Evolutionary conservation across 2,113 vertebrate genomes (phyloP), one percentile per base, ranked within the genome.

Genomic region (Cyphomyrus plagiostoma): DNA sequence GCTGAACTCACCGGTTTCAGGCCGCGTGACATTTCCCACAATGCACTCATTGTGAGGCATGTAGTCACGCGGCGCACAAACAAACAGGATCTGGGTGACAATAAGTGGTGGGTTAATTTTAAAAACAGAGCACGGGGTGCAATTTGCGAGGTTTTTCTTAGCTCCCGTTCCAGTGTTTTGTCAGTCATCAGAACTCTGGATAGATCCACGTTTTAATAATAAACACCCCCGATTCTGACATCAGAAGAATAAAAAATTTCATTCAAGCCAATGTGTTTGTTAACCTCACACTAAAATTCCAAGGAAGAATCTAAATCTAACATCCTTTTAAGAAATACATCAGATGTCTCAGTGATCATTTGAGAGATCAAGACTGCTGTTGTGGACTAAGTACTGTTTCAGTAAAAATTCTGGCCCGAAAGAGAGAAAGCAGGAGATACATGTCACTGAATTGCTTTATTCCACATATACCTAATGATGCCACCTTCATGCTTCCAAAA

Each of bases 21-120:
- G 84, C 84, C 85, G n/a, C 13, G 50, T 87, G 85, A 87, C 85
- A 87, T 87, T 52, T 87, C 85, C 49, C 85, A 87, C 85, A 87
- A 87, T 87, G 85, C 49, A 52, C 50, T 39, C 85, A 35, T 87
- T 87, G 85, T 87, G 26, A 87, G 50, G 49, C 26, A 30, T 35
- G n/a, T 30, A 17, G 26, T 53, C 85, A 53, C 49, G 0, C 50
- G 1, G n/a, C 15, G 0, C 50, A 56, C 85, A 87, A 87, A 87
- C 26, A 35, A 35, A 13, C 48, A 19, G 50, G 85, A 87, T 53
- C 85, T 87, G 48, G 85, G 11, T 87, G 85, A 87, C 85, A 87
- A 52, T 87, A 87, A 87, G 50, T 49, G 50, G 13, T 56, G 53
- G 49, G 50, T 53, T 87, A 53, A 87, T 87, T 87, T 86, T 87